Evolutionary conservation across 2,888 invertebrate species (phyloP).

Genomic region (Cephus sareptanus): DNA sequence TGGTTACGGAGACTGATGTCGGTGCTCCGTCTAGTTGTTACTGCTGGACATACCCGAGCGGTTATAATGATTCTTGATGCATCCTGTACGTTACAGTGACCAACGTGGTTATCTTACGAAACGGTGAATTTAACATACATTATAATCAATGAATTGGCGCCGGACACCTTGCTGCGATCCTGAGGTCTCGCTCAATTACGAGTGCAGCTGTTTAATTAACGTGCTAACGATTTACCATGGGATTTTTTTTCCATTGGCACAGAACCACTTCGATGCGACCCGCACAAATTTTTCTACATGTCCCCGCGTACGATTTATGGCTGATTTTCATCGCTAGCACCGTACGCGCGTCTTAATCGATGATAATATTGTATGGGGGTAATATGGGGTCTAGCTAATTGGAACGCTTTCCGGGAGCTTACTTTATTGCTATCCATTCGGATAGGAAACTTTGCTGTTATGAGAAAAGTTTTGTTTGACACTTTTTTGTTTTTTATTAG

Average conservation of each 20-base stretch:
- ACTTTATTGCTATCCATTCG: not conserved
- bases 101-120: constrained; percentile 23
- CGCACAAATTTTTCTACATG: not conserved
- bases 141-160: constrained; percentile 46
- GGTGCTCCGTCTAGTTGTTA: not conserved
- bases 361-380: not conserved
- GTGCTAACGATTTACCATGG: not conserved
- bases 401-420: not conserved
- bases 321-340: not conserved
- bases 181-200: constrained; percentile 26
- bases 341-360: not conserved
- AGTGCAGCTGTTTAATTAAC: constrained; percentile 32
- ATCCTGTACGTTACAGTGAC: not conserved
- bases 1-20: not conserved
- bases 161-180: constrained; percentile 25
- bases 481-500: not conserved
- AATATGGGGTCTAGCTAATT: not conserved
- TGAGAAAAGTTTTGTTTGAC: not conserved
- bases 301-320: not conserved
- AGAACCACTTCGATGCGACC: not conserved
- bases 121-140: constrained; percentile 38
- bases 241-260: not conserved
- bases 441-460: not conserved
- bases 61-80: not conserved
- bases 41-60: not conserved